phyloP scores from a whole-genome alignment of 2,113 vertebrate species.

The Osmerus eperlanus region DNA sequence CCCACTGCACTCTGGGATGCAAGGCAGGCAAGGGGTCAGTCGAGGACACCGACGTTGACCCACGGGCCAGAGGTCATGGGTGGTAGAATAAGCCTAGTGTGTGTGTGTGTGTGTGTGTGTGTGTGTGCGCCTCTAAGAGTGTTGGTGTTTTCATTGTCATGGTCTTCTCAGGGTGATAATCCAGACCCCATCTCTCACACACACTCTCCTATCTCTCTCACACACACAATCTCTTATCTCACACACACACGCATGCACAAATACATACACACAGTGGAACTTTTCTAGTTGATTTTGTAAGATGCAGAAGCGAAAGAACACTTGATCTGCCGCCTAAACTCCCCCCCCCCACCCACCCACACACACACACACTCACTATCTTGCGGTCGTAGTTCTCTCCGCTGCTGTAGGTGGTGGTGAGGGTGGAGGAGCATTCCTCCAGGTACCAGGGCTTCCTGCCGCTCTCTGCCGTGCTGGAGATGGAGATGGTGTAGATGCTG shows the following conservation, averaged over 20 bases:
- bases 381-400: constrained; percentile 98
- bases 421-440: constrained; percentile 94
- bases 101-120: neutral
- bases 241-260: constrained; percentile 1
- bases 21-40: neutral
- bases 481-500: constrained; percentile 98
- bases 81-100: neutral
- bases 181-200: too few relatives aligned
- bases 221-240: neutral
- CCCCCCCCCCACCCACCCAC: neutral
- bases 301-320: too few relatives aligned
- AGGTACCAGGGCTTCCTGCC: constrained; percentile 98
- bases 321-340: too few relatives aligned
- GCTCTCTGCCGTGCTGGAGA: constrained; percentile 96
- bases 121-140: neutral
- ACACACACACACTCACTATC: constrained; percentile 78
- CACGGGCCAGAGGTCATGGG: neutral
- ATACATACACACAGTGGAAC: neutral
- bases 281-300: too few relatives aligned
- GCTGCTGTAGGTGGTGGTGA: constrained; percentile 98
- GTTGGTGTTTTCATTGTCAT: neutral
- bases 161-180: too few relatives aligned
- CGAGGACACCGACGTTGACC: neutral
- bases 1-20: neutral
- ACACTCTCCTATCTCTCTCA: too few relatives aligned